phyloP scores from a whole-genome alignment of 2,113 vertebrate genomes.

The Zootoca vivipara region DNA sequence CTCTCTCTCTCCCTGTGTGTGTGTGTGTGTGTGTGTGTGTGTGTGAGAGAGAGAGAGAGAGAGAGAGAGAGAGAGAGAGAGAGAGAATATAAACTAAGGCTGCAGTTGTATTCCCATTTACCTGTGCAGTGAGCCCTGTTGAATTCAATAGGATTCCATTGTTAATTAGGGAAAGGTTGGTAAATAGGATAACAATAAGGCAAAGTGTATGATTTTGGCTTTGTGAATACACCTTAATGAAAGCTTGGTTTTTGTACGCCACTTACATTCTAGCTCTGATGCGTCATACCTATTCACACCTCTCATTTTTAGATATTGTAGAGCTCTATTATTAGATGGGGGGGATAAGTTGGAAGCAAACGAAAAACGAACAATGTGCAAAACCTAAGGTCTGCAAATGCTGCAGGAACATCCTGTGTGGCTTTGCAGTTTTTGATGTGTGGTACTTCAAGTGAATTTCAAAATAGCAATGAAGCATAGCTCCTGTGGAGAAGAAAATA shows the following conservation, averaged over 20 bases:
- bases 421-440: conserved; percentile 54
- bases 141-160: too few relatives aligned
- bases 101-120: too few relatives aligned
- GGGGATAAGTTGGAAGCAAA: not conserved
- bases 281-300: not conserved
- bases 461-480: conserved; percentile 50
- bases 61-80: too few relatives aligned
- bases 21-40: too few relatives aligned
- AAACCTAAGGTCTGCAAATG: conserved; percentile 45
- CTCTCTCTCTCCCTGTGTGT: too few relatives aligned
- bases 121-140: too few relatives aligned
- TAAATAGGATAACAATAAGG: not conserved
- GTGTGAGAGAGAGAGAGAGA: too few relatives aligned
- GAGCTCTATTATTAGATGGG: not conserved
- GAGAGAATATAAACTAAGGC: too few relatives aligned
- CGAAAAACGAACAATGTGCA: conserved; percentile 46
- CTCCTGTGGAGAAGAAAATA: conserved; percentile 62
- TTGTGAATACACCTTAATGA: not conserved
- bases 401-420: conserved; percentile 47
- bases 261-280: not conserved
- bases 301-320: not conserved
- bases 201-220: not conserved
- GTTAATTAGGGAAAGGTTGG: not conserved
- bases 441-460: conserved; percentile 51
- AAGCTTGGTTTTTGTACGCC: not conserved